Evolutionary conservation across 2,797 vertebrate genomes (phyloP), one percentile per base, ranked within the genome.

Genomic region (Gallinago solitaria): DNA sequence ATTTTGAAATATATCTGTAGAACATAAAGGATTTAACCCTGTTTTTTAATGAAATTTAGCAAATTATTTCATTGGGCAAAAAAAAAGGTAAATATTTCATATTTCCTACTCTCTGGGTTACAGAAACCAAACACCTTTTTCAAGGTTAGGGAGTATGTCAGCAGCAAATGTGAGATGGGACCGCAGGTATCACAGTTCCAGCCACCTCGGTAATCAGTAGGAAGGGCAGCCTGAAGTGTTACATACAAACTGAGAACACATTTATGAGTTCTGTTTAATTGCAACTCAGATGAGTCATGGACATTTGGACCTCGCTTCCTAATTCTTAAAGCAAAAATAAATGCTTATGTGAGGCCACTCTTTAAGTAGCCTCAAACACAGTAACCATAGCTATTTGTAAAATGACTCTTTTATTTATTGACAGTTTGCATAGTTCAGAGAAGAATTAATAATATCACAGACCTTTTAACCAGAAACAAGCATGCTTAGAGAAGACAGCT

Each of bases 401-500:
- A 94, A 92, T 80, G 2, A 47, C 30, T 90, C 61, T 83, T 86
- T 88, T 84, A 87, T 95, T 95, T 96, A 90, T 68, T 89, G 90
- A 92, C 75, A 90, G 50, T 92, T 95, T 90, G 20, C 57, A 32
- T 50, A 84, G 70, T 81, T 92, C 50, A 83, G 86, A 75, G 65
- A 73, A 73, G 86, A 96, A 97, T 97, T 96, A 93, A 86, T 76
- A 33, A 69, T 71, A 94, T 87, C 91, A 93, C 21, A 94, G 95
- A 86, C 75, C 68, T 96, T 97, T 94, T 97, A 96, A 94, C 89
- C 33, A 70, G 84, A 92, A 95, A 89, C 77, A 96, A 97, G 88
- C 90, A 95, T 93, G 93, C 88, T 97, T 80, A 81, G 87, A 50
- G 77, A 86, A 95, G 95, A 94, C 98, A 98, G 98, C 97, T 98